These are phyloP conservation scores for Neoarius graeffei DNA, from an alignment of 2,113 vertebrate species.

Conservation along the genomic window DNA sequence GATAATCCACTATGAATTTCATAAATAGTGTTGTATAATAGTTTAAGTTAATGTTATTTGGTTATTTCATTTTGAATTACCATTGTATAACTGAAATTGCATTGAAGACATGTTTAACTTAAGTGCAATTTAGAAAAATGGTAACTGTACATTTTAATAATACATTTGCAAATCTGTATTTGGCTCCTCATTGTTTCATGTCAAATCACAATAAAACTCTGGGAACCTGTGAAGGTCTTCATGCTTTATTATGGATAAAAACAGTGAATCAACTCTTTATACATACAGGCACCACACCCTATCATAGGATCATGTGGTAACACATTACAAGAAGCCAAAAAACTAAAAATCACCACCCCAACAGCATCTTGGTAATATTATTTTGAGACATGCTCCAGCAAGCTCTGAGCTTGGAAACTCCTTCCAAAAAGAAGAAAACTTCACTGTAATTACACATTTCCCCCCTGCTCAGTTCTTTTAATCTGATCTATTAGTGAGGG, in stretches of 20 bases:
- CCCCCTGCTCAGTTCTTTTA: neutral
- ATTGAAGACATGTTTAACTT: conserved; percentile 11
- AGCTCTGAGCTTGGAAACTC: too few species aligned
- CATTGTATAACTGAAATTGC: neutral
- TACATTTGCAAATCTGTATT: neutral
- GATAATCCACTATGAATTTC: conserved; percentile 5
- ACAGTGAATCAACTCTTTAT: neutral
- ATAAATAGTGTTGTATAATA: neutral
- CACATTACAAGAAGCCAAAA: neutral
- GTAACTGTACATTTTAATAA: neutral
- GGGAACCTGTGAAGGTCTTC: neutral
- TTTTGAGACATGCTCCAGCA: too few species aligned
- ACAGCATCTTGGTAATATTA: too few species aligned
- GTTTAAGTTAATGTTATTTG: conserved; percentile 6
- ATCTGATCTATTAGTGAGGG: conserved; percentile 65
- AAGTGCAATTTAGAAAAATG: neutral
- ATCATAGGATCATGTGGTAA: neutral
- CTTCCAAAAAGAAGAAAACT: too few species aligned
- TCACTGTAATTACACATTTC: too few species aligned
- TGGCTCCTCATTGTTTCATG: neutral
- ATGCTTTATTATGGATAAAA: neutral
- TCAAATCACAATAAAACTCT: conserved; percentile 7
- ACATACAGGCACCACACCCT: too few species aligned
- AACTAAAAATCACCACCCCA: neutral
- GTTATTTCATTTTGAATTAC: conserved; percentile 16